Percentiles rank a stretch among this genome's conserved stretches.
Evolutionary conservation across 2,888 invertebrate genomes (phyloP).

Genomic region (Volucella zonaria): DNA sequence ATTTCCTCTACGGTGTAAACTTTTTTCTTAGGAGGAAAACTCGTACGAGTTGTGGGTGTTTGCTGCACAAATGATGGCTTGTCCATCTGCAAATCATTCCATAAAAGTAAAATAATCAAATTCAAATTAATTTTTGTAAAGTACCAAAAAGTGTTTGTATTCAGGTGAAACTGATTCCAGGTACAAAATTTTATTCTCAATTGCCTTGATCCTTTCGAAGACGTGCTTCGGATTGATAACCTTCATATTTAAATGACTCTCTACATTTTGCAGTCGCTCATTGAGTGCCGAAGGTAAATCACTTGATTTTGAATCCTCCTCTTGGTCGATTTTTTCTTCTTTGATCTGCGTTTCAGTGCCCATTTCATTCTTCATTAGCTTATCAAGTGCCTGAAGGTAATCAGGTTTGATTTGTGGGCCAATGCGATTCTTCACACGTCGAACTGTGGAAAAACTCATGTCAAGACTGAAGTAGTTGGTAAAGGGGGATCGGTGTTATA

Average conservation of each 20-base stretch:
- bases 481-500: conserved; percentile 78
- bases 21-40: conserved; percentile 36
- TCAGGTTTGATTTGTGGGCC: conserved; percentile 86
- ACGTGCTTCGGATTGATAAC: conserved; percentile 86
- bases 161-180: conserved; percentile 92
- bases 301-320: conserved; percentile 9
- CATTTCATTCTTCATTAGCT: conserved; percentile 81
- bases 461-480: conserved; percentile 13
- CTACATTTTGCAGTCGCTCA: conserved; percentile 87
- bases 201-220: conserved; percentile 87
- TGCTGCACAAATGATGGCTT: conserved; percentile 43
- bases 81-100: conserved; percentile 36
- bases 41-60: not conserved
- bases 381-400: conserved; percentile 82
- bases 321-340: conserved; percentile 39
- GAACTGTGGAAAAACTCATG: conserved; percentile 84
- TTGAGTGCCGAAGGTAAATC: conserved; percentile 83
- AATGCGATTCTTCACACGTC: conserved; percentile 87
- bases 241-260: conserved; percentile 84
- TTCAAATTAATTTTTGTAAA: not conserved
- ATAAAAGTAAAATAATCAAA: not conserved
- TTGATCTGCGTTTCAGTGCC: conserved; percentile 48
- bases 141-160: conserved; percentile 88
- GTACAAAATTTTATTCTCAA: conserved; percentile 89
- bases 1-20: conserved; percentile 59